phyloP scores from a whole-genome alignment of 2,113 vertebrate species.

The Sapajus apella region DNA sequence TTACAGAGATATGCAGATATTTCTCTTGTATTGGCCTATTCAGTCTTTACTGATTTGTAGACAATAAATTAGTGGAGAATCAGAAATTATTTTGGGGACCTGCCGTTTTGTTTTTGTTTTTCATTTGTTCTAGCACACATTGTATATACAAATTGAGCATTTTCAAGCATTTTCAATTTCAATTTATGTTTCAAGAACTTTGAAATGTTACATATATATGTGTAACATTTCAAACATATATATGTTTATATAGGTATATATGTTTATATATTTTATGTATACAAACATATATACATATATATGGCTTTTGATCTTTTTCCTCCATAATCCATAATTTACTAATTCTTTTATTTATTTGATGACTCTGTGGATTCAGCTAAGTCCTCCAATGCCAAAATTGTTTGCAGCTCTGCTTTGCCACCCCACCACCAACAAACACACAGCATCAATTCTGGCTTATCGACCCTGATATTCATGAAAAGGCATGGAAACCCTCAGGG shows the following conservation, averaged over 20 bases:
- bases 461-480: neutral
- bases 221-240: too few species aligned
- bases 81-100: neutral
- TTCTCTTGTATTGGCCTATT: neutral
- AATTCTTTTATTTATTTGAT: neutral
- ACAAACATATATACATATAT: neutral
- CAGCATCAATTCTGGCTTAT: neutral
- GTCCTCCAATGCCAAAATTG: neutral
- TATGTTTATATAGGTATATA: neutral
- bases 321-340: slow-evolving; percentile 6
- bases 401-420: neutral
- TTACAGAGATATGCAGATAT: neutral
- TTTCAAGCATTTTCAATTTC: neutral
- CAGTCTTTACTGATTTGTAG: neutral
- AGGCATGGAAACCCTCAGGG: neutral
- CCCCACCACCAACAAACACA: neutral
- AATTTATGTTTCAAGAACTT: neutral
- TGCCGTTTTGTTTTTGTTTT: neutral
- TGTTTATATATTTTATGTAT: too few species aligned
- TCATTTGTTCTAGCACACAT: neutral
- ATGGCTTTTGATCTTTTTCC: neutral
- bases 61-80: neutral
- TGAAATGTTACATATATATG: neutral
- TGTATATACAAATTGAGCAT: neutral
- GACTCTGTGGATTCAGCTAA: neutral